phyloP scores from a whole-genome alignment of 2,113 vertebrate genomes.

The Myocastor coypus region DNA sequence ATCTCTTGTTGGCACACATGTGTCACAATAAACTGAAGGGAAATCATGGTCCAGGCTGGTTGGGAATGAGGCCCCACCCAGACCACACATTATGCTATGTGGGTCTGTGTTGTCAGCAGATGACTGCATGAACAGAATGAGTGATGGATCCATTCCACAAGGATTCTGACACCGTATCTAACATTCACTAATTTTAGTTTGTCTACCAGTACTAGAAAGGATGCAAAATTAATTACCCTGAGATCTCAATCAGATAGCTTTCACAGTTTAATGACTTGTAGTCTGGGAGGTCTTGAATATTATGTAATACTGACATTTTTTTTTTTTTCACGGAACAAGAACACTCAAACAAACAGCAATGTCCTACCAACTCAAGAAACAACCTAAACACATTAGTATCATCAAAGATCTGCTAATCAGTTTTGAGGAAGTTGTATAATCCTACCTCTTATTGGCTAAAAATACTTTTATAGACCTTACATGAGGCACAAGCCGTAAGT shows the following conservation, averaged over 20 bases:
- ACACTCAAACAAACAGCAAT: background rate
- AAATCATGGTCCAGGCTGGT: background rate
- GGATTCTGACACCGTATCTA: background rate
- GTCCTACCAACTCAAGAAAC: background rate
- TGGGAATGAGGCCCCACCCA: background rate
- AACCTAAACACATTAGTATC: background rate
- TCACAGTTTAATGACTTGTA: background rate
- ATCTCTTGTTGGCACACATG: background rate
- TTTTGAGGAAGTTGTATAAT: background rate
- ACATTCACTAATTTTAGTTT: background rate
- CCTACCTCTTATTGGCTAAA: background rate
- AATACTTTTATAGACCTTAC: background rate
- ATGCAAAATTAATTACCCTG: background rate
- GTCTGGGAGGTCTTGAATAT: background rate
- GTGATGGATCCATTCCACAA: background rate
- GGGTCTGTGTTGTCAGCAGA: background rate
- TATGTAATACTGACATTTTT: background rate
- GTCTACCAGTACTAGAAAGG: background rate
- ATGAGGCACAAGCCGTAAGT: background rate
- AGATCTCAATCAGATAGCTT: background rate
- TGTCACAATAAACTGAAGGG: background rate
- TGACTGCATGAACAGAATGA: background rate
- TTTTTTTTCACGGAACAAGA: background rate
- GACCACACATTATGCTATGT: background rate
- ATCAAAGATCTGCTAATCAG: background rate